These are phyloP conservation scores for Melinopterus prodromus DNA, from an alignment of 2,888 invertebrate genomes.

Conservation along the genomic window DNA sequence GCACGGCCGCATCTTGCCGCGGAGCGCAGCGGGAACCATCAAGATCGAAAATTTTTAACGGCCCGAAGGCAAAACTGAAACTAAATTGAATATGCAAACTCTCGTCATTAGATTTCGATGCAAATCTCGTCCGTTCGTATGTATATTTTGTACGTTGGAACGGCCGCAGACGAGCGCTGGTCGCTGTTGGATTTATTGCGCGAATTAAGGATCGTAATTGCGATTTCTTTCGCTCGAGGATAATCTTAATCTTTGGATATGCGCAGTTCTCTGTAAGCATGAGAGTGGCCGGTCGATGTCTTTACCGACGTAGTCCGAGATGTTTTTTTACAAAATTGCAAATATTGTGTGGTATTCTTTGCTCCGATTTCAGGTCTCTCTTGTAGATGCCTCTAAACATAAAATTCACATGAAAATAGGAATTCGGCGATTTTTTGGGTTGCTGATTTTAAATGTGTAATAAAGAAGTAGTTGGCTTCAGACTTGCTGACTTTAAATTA, in stretches of 20 bases:
- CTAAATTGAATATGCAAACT: slow-evolving; percentile 4
- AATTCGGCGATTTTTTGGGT: too few species aligned
- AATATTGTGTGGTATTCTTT: too few species aligned
- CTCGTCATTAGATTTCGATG: neutral
- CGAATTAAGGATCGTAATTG: neutral
- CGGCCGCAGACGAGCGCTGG: neutral
- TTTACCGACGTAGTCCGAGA: too few species aligned
- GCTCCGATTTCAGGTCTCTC: too few species aligned
- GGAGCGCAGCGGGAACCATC: neutral
- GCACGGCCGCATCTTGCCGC: neutral
- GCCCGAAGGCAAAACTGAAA: neutral
- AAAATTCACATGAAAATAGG: too few species aligned
- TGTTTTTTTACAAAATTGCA: too few species aligned
- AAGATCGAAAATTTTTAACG: slow-evolving; percentile 4
- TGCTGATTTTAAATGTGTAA: too few species aligned
- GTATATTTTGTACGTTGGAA: neutral
- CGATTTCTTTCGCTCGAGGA: neutral
- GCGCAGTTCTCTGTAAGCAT: neutral
- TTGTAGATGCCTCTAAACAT: too few species aligned
- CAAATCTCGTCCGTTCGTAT: neutral
- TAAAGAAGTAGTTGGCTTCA: too few species aligned
- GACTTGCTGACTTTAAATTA: too few species aligned
- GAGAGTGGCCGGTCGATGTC: neutral
- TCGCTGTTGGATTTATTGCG: neutral
- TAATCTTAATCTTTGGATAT: neutral